A percentile compares a stretch with the other conserved stretches of the same genome.
Conservation (phyloP, 2,797 vertebrate species). For the Lepus townsendii region DNA sequence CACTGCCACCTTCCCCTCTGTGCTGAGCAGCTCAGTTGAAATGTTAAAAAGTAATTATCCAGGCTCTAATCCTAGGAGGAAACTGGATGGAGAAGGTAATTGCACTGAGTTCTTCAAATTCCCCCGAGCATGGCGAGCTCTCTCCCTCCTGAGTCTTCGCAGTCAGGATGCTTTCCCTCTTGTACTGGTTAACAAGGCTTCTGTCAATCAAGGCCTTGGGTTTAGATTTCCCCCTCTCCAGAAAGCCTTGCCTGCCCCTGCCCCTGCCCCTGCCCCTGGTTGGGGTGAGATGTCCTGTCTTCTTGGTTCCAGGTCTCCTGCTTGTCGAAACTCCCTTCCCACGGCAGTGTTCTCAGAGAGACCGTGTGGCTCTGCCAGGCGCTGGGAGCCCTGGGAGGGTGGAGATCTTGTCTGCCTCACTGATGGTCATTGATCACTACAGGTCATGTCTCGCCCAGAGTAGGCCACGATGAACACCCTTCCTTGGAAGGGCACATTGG, state of each 20-base stretch:
- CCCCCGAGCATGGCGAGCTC: background rate
- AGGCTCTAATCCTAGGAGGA: constrained; percentile 28
- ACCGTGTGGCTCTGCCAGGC: background rate
- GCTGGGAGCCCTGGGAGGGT: background rate
- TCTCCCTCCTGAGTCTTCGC: background rate
- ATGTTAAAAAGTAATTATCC: background rate
- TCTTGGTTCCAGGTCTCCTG: background rate
- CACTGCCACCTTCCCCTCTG: background rate
- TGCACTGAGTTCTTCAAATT: constrained; percentile 5
- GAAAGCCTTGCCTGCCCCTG: background rate
- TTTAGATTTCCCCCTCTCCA: background rate
- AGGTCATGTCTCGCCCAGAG: background rate
- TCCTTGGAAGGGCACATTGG: background rate
- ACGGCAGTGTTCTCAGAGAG: background rate
- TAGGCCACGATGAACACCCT: background rate
- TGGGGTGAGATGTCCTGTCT: background rate
- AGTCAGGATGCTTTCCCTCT: background rate
- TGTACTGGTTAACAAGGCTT: background rate
- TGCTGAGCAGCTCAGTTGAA: background rate
- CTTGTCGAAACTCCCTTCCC: background rate
- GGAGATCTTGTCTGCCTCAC: background rate
- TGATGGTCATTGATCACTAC: background rate
- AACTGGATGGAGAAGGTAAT: background rate
- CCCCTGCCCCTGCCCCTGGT: background rate
- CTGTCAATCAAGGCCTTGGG: background rate